A percentile compares a stretch with the other conserved stretches of the same genome.
Evolutionary conservation across 2,888 invertebrate species (phyloP).

Genomic region (Marasmarcha lunaedactyla): DNA sequence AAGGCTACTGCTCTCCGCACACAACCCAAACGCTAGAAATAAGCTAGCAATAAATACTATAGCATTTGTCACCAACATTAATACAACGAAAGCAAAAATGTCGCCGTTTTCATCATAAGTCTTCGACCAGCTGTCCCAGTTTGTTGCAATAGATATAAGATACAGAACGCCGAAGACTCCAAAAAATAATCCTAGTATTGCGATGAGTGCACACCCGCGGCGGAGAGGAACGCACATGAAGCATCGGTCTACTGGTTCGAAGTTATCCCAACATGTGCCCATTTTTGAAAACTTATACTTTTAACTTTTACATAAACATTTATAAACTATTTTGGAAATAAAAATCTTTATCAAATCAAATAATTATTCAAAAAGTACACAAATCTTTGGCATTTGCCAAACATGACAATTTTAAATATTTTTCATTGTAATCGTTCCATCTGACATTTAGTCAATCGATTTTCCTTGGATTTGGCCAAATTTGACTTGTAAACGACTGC

Average conservation of each 20-base stretch:
- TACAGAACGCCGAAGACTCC: neutral
- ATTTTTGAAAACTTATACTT: too few species aligned
- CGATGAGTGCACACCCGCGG: neutral
- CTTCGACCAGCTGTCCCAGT: neutral
- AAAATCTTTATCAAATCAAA: too few species aligned
- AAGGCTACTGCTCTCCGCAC: neutral
- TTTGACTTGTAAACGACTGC: too few species aligned
- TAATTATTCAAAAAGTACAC: too few species aligned
- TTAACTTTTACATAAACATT: too few species aligned
- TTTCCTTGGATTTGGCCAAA: too few species aligned
- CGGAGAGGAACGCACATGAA: neutral
- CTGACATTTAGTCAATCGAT: too few species aligned
- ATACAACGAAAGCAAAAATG: neutral
- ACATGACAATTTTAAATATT: too few species aligned
- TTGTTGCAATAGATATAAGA: neutral
- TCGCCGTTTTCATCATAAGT: neutral
- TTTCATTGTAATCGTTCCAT: too few species aligned
- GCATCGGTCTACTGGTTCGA: neutral
- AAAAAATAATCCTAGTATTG: neutral
- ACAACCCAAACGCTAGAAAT: neutral
- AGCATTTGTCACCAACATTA: neutral
- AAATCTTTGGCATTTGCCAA: too few species aligned
- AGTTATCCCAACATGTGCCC: neutral
- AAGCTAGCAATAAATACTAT: neutral
- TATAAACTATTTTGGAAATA: too few species aligned